A percentile compares a stretch with the other conserved stretches of the same genome.
Evolutionary conservation across 2,113 vertebrate genomes (phyloP).

Genomic region (Entelurus aequoreus): DNA sequence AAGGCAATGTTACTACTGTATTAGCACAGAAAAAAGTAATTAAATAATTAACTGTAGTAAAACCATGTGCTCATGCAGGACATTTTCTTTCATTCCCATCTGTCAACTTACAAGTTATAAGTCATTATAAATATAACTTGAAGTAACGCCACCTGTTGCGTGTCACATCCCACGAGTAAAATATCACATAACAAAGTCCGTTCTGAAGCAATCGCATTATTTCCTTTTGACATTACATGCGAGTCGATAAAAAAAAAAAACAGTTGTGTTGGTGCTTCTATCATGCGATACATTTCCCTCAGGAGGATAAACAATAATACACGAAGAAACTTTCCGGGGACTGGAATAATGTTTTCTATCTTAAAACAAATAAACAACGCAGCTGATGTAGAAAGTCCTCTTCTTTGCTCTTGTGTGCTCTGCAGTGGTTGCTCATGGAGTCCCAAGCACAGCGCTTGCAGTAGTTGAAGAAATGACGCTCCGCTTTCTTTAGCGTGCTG

Average conservation of each 20-base stretch:
- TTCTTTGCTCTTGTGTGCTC: slow-evolving; percentile 47
- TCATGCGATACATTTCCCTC: slow-evolving; percentile 43
- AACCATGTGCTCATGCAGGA: neutral
- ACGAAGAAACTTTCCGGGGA: neutral
- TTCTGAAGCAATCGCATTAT: slow-evolving; percentile 4
- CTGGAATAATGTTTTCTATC: slow-evolving; percentile 19
- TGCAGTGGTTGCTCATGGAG: slow-evolving; percentile 45
- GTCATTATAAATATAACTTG: slow-evolving; percentile 33
- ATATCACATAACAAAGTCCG: slow-evolving; percentile 10
- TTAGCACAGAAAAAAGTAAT: too few relatives aligned
- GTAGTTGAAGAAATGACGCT: slow-evolving; percentile 74
- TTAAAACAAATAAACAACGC: slow-evolving; percentile 69
- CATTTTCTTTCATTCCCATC: slow-evolving; percentile 8
- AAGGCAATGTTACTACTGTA: too few relatives aligned
- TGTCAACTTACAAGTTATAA: slow-evolving; percentile 5
- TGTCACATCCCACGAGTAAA: slow-evolving; percentile 13
- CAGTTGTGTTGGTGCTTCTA: neutral
- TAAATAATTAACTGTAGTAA: neutral
- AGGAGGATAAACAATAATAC: slow-evolving; percentile 1
- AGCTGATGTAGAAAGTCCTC: slow-evolving; percentile 68
- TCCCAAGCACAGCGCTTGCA: slow-evolving; percentile 67
- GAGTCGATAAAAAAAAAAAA: neutral
- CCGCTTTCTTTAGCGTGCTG: slow-evolving; percentile 69
- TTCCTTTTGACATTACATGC: neutral
- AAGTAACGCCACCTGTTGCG: slow-evolving; percentile 30